A percentile compares a stretch with the other conserved stretches of the same genome.
These are phyloP conservation scores for Drosophila pectinifera DNA, from an alignment of 1,140 invertebrate genomes.

Conservation along the genomic window DNA sequence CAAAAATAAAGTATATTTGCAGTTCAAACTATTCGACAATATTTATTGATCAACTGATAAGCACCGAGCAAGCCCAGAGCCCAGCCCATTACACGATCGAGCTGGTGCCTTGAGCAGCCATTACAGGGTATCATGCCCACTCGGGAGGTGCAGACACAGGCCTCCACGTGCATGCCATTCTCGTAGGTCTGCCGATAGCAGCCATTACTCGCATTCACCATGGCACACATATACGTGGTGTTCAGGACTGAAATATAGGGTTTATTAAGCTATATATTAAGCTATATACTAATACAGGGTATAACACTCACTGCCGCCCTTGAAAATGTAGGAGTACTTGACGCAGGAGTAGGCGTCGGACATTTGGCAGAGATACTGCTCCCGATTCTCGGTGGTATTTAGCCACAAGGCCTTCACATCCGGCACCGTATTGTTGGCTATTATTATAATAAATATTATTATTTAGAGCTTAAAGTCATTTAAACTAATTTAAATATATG, in stretches of 20 bases:
- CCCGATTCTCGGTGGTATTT: slow-evolving; percentile 50
- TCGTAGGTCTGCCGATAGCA: slow-evolving; percentile 69
- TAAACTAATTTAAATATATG: too few species aligned
- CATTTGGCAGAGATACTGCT: slow-evolving; percentile 71
- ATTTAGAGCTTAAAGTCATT: too few species aligned
- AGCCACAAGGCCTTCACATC: slow-evolving; percentile 72
- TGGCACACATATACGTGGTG: slow-evolving; percentile 82
- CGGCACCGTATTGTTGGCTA: slow-evolving; percentile 73
- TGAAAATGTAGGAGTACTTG: slow-evolving; percentile 80
- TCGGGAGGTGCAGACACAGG: slow-evolving; percentile 73
- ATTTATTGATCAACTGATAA: slow-evolving; percentile 59
- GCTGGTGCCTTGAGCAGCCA: slow-evolving; percentile 1
- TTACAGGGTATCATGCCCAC: slow-evolving; percentile 75
- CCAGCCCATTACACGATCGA: slow-evolving; percentile 28
- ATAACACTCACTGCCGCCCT: slow-evolving; percentile 67
- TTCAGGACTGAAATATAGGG: slow-evolving; percentile 63
- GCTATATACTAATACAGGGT: not conserved
- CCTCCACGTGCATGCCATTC: slow-evolving; percentile 74
- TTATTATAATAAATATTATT: not conserved
- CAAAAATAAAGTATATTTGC: slow-evolving; percentile 3
- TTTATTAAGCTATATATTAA: too few species aligned
- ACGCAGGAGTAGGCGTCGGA: slow-evolving; percentile 64
- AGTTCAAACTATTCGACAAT: slow-evolving; percentile 26
- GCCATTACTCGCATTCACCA: slow-evolving; percentile 67
- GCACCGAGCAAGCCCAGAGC: slow-evolving; percentile 24